A percentile compares a stretch with the other conserved stretches of the same genome.
These are phyloP conservation scores for Acrocyrtus sp. DNA, from an alignment of 2,888 invertebrate genomes.

Conservation along the genomic window DNA sequence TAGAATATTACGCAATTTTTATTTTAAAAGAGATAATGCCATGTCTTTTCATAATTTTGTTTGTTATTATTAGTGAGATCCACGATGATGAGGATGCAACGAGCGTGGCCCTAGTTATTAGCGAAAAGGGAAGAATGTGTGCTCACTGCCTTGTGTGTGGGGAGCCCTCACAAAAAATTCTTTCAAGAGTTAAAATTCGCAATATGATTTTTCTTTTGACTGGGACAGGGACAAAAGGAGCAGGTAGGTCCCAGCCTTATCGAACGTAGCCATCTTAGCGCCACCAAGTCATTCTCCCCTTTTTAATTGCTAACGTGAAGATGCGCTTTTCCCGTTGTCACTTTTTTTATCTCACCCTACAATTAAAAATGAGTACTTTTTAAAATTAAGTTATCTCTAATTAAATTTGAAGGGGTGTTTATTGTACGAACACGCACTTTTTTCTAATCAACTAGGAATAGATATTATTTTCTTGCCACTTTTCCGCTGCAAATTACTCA, in stretches of 20 bases:
- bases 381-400: too few relatives aligned
- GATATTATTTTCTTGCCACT: too few relatives aligned
- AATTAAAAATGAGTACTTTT: too few relatives aligned
- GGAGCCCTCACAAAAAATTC: neutral
- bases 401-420: too few relatives aligned
- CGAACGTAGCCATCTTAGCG: too few relatives aligned
- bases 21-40: slow-evolving; percentile 15
- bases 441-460: too few relatives aligned
- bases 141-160: neutral
- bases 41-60: neutral
- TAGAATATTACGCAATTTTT: slow-evolving; percentile 18
- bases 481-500: neutral
- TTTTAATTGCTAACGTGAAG: neutral
- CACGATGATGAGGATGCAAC: neutral
- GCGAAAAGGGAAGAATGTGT: neutral
- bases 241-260: too few relatives aligned
- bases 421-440: too few relatives aligned
- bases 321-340: neutral
- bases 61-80: slow-evolving; percentile 2
- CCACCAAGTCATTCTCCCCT: too few relatives aligned
- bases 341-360: neutral
- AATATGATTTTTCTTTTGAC: too few relatives aligned
- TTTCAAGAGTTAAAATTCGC: too few relatives aligned
- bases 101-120: slow-evolving; percentile 1
- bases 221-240: neutral